Evolutionary conservation across 2,888 invertebrate species (phyloP), one percentile per base, ranked within the genome.

Genomic region (Prenolepis imparis): DNA sequence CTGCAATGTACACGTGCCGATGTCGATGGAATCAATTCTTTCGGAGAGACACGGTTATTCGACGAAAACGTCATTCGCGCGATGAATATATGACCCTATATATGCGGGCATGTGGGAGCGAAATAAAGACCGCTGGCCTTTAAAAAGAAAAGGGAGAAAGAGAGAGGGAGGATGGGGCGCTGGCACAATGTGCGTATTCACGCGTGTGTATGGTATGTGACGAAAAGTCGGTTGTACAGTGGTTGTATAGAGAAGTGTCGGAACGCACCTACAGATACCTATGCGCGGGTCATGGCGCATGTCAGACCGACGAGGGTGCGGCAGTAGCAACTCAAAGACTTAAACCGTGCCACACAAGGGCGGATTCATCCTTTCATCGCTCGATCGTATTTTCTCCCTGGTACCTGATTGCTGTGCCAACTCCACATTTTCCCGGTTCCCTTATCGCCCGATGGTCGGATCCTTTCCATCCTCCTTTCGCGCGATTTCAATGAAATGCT

Each of bases 231-330:
- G 48, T 24, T 8, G 36, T 44, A 39, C 12, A 21, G 55, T 32
- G 59, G n/a, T n/a, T n/a, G n/a, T n/a, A n/a, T n/a, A n/a, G 80
- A 59, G 70, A 48, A 66, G 48, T 52, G 39, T 57, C 5, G 21
- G 66, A 64, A 84, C 57, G 28, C 82, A 73, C 85, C 88, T 88
- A 85, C 82, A 87, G 89, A 86, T 83, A 90, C 85, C 90, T 92
- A 90, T 90, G 88, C 88, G 87, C 90, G 91, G 92, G 93, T 93
- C 93, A 93, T 93, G 93, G 93, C 93, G 93, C 93, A 93, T 93
- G 93, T 91, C 93, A 93, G 89, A 78, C 89, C 83, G 74, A 86
- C 90, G 91, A 93, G 93, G 93, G 93, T 93, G 93, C 93, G 93
- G 93, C 93, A 93, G 86, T 90, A 86, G 88, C 87, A 86, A 85